Evolutionary conservation across 2,888 invertebrate species (phyloP).

Genomic region (Apodemia duryi): DNA sequence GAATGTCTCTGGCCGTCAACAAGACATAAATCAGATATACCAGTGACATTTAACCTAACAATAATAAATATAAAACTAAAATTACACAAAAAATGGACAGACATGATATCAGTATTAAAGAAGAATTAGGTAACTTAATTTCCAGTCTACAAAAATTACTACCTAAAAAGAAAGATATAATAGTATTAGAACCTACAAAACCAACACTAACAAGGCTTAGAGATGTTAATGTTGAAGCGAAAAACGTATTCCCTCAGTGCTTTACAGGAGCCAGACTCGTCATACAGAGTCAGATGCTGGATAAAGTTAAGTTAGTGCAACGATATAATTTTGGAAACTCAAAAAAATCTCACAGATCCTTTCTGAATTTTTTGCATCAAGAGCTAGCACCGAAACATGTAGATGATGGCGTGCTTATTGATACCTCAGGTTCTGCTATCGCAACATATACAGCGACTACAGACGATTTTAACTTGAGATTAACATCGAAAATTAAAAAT

Average conservation of each 20-base stretch:
- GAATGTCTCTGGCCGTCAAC: slow-evolving; percentile 16
- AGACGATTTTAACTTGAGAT: slow-evolving; percentile 50
- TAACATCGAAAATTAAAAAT: slow-evolving; percentile 63
- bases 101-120: slow-evolving; percentile 59
- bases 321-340: slow-evolving; percentile 64
- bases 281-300: slow-evolving; percentile 55
- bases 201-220: slow-evolving; percentile 47
- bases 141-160: slow-evolving; percentile 56
- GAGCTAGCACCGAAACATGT: slow-evolving; percentile 53
- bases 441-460: slow-evolving; percentile 58
- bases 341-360: slow-evolving; percentile 57
- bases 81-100: slow-evolving; percentile 52
- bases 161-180: slow-evolving; percentile 60
- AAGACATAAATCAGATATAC: slow-evolving; percentile 53
- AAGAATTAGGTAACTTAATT: slow-evolving; percentile 61
- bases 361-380: slow-evolving; percentile 56
- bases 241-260: slow-evolving; percentile 64
- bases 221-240: slow-evolving; percentile 64
- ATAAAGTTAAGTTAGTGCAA: slow-evolving; percentile 62
- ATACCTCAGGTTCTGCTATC: slow-evolving; percentile 60
- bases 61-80: slow-evolving; percentile 37
- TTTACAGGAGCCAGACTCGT: slow-evolving; percentile 63
- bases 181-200: slow-evolving; percentile 45
- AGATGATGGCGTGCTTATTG: slow-evolving; percentile 56
- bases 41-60: slow-evolving; percentile 64